Evolutionary conservation across 2,888 invertebrate genomes (phyloP), one percentile per base, ranked within the genome.

Genomic region (Chaetogeoica ovagalla): DNA sequence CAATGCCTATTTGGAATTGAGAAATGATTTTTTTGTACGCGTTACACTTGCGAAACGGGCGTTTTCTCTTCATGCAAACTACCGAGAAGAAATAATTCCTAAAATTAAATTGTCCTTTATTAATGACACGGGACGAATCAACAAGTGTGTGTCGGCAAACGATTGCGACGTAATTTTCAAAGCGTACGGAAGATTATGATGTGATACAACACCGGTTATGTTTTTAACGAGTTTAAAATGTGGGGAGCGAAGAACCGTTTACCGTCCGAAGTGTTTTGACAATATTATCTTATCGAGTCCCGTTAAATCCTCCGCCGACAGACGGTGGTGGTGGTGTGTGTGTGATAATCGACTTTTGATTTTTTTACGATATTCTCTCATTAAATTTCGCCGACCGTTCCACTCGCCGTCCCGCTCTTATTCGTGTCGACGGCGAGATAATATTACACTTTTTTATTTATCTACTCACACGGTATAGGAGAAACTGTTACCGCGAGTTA

Each of bases 331-430:
- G 30, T 8, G n/a, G 0, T 3, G 39, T 73, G 21, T n/a, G n/a
- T n/a, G 21, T 13, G 37, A 59, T 66, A 43, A 66, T 75, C 57
- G 43, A 57, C 57, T 57, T 75, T 66, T 75, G 39, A 66, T 75
- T 75, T 65, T 75, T 23, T 23, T 48, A 15, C 21, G 37, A 21
- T 0, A 74, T 74, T 65, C 43, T 19, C 17, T 65, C 30, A 19
- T 19, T 48, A 23, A n/a, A 37, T 43, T 62, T 60, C 48, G 9
- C 60, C 48, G 7, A 19, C 37, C 43, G 13, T 66, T 66, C 37
- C 30, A 30, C 30, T 30, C 66, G 15, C 30, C 30, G n/a, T n/a
- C 30, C 30, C 30, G 15, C 19, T 30, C 1, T 48, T 59, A 7
- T 21, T n/a, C 39, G 4, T 39, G 1, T 30, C 4, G 21, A 13